Base-by-base conservation (phyloP, 2,113 vertebrate species). In the Tichodroma muraria region DNA sequence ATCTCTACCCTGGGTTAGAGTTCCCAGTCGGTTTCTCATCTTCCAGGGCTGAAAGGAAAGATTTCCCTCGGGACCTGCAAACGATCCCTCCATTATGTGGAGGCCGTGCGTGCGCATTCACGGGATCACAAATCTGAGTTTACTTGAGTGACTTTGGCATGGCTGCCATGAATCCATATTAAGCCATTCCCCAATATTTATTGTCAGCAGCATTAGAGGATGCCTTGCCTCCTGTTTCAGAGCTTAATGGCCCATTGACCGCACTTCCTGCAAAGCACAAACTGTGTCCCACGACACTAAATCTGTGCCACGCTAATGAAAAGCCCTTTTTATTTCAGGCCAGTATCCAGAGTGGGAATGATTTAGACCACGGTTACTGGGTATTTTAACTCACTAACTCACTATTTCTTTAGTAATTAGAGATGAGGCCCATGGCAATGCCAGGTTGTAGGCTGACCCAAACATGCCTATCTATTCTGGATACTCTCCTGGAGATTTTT, bases 381-480 rank as follows among this genome's bases (percentile, higher is more conserved):
- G 80, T 92, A 77, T 94, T 95, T 93, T 88, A 94, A 89, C 94
- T 95, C 68, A 77, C 65, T 76, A 92, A 93, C 80, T 95, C 85
- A 28, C 91, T 96, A 71, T 97, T 97, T 94, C 94, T 97, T 81
- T 93, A 92, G 96, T 97, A 96, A 97, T 95, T 91, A 97, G 91
- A 96, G 95, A 95, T 57, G 86, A 95, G 89, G 90, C 52, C 79
- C 78, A 33, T 4, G 40, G 92, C 85, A 88, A 57, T 89, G 93
- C 76, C 90, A 89, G 80, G 80, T 38, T 72, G 78, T 72, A 47
- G 52, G 91, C 71, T 81, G 93, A 94, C 95, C 91, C 85, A 64
- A 91, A 75, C 93, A 35, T 73, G 91, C 64, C 94, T 87, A 94
- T 95, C 96, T 90, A 50, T 88, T 87, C 96, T 95, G 90, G 80